phyloP scores from a whole-genome alignment of 1,140 invertebrate genomes.

The Helicoverpa armigera region DNA sequence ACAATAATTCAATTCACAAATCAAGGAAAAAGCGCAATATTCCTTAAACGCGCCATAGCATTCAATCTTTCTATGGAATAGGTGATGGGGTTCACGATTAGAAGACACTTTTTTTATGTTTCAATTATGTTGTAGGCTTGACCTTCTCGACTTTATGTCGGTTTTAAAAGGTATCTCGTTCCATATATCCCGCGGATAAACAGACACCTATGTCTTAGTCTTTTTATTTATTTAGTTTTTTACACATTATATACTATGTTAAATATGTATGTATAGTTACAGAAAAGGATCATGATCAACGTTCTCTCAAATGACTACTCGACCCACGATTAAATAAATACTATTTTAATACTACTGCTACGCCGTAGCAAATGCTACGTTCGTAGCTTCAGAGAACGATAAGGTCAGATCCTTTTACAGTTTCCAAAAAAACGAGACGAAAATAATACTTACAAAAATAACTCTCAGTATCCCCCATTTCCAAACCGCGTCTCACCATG shows the following conservation, averaged over 20 bases:
- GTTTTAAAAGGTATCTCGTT: no score
- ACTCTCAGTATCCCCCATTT: neutral
- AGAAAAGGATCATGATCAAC: no score
- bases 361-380: constrained; percentile 8
- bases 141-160: no score
- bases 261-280: no score
- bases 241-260: no score
- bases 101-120: neutral
- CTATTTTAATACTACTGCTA: neutral
- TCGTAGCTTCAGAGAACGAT: no score
- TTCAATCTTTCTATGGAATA: constrained; percentile 55
- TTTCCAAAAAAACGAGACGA: neutral
- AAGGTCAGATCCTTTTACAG: neutral
- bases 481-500: constrained; percentile 16
- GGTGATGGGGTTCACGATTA: constrained; percentile 20
- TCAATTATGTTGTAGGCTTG: neutral
- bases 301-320: no score
- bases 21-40: constrained; percentile 66
- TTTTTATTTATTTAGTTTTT: no score
- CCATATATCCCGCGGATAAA: no score
- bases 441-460: constrained; percentile 3
- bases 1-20: constrained; percentile 69
- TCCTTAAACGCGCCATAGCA: constrained; percentile 47
- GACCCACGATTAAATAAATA: neutral
- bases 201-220: no score